Conservation (phyloP, 2,113 vertebrate genomes). For the Podiceps cristatus region DNA sequence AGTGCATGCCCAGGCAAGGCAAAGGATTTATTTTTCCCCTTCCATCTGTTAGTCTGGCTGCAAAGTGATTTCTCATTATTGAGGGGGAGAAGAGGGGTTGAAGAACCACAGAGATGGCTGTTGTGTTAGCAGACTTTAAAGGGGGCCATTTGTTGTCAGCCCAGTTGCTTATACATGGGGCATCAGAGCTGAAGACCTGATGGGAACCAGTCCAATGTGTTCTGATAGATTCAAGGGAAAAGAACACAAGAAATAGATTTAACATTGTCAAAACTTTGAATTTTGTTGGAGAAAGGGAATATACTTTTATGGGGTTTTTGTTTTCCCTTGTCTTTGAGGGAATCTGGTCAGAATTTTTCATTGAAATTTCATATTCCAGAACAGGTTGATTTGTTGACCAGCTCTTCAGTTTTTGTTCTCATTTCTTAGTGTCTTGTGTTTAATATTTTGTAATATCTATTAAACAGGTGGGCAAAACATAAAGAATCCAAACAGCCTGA, state of each 20-base stretch:
- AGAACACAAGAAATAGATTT: background rate
- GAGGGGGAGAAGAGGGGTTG: background rate
- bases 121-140: background rate
- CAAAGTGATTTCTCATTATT: background rate
- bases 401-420: background rate
- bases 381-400: background rate
- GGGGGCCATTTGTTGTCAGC: background rate
- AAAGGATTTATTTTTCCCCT: background rate
- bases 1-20: background rate
- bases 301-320: background rate
- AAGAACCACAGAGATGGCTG: background rate
- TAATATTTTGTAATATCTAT: background rate
- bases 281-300: background rate
- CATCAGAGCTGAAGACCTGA: background rate
- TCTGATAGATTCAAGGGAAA: background rate
- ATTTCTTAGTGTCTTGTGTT: background rate
- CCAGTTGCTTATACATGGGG: rapidly evolving
- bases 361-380: background rate
- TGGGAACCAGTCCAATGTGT: background rate
- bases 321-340: background rate
- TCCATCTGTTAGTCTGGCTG: background rate
- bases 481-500: background rate
- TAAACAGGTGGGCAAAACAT: background rate
- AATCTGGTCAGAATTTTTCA: background rate
- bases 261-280: background rate